Base-by-base conservation (phyloP, 1,140 invertebrate species). In the Oryctes rhinoceros region DNA sequence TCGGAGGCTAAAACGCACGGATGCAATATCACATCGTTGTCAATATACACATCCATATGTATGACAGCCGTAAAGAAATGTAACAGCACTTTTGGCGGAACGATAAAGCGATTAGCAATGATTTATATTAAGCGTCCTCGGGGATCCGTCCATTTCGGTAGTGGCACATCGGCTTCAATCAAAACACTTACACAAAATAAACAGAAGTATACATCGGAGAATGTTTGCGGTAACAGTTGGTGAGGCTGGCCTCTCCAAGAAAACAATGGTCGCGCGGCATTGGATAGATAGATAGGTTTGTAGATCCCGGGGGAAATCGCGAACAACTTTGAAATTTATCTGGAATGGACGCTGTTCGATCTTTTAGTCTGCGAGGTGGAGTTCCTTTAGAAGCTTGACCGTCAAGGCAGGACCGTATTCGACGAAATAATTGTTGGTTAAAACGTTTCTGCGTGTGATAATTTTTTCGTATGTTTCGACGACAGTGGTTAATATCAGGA, bases 301-400 rank as follows among this genome's bases (percentile, higher is more conserved):
- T 80, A 35, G 79, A 53, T 80, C 81, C 67, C 81, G 4, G 13
- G 81, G 81, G 81, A 82, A 82, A 82, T 82, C 62, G 71, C 76
- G 81, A 82, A 82, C 81, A 80, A 82, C 35, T 82, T 80, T 74
- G 76, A 62, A 80, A 80, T 81, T 78, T 77, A 79, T 65, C 65
- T 76, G 77, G 79, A 77, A 79, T 78, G 53, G 53, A 59, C 53
- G 53, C 53, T 59, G 15, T 59, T 59, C 53, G 53, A 59, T 59
- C 53, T 59, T 59, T 59, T 59, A 76, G 24, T 20, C 48, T 30
- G 2, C 3, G 39, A 30, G 39, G 48, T 0, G 10, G 18, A 30
- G 35, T 39, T 15, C 35, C 7, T 39, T 47, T 47, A 62, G 53
- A 39, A 35, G 78, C 37, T 59, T 49, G 24, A 13, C 15, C 20